Evolutionary conservation across 2,888 invertebrate genomes (phyloP).

Genomic region (Leptinotarsa peninsularis): DNA sequence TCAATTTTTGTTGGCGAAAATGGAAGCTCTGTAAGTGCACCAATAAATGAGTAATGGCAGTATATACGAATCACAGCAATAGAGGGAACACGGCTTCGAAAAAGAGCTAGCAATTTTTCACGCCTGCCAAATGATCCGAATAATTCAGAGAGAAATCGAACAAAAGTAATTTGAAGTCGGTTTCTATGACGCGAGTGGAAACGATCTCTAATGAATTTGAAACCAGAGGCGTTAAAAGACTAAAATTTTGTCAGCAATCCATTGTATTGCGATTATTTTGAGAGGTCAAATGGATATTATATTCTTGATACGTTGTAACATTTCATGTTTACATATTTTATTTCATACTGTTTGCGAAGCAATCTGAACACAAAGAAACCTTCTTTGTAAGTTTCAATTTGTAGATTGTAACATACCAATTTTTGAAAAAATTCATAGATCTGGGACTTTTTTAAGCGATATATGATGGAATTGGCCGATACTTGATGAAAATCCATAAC

Average conservation of each 20-base stretch:
- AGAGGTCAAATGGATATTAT: too few species aligned
- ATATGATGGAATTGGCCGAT: too few species aligned
- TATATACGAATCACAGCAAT: slow-evolving; percentile 54
- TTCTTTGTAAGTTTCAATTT: too few species aligned
- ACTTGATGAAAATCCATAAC: too few species aligned
- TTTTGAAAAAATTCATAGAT: too few species aligned
- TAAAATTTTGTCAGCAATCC: background rate
- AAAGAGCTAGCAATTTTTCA: slow-evolving; percentile 57
- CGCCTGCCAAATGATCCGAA: slow-evolving; percentile 57
- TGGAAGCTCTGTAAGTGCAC: slow-evolving; percentile 12
- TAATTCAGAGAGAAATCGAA: slow-evolving; percentile 52
- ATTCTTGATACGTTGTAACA: too few species aligned
- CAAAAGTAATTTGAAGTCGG: slow-evolving; percentile 29
- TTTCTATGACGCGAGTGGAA: slow-evolving; percentile 24
- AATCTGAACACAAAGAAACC: too few species aligned
- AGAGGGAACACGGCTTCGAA: slow-evolving; percentile 43
- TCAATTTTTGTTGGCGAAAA: slow-evolving; percentile 21
- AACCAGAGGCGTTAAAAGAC: slow-evolving; percentile 27
- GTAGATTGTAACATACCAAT: too few species aligned
- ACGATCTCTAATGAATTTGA: slow-evolving; percentile 40
- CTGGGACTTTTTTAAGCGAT: too few species aligned
- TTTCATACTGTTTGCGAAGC: too few species aligned
- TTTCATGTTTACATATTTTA: too few species aligned
- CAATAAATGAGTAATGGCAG: slow-evolving; percentile 51
- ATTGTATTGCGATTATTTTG: too few species aligned